Base-by-base conservation (phyloP, 2,797 vertebrate species). In the Holocentrus rufus region DNA sequence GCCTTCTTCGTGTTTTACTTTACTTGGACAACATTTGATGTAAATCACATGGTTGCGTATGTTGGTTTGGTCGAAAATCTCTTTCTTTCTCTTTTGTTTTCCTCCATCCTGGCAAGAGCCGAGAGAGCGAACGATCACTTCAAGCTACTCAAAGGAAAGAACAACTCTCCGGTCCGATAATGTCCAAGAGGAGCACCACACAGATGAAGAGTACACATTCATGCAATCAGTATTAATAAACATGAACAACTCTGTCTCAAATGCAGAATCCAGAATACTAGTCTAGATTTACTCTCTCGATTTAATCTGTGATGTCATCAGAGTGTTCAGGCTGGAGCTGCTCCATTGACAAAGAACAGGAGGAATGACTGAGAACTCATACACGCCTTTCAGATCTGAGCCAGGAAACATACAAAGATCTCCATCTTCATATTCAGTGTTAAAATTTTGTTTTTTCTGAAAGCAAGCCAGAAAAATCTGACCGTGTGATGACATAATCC, bases 181-280 rank as follows among this genome's bases (percentile, higher is more conserved):
- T 65, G 55, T 76, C 56, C 54, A 47, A 76, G 27, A 30, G 69
- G 75, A 88, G 74, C 79, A 85, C 76, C 53, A 31, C 81, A 72
- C 60, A 65, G 23, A 78, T 80, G 25, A 62, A 18, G 14, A 78
- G 61, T 72, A 68, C 50, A 73, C 59, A 62, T 39, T 34, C 60
- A 53, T 50, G 65, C 56, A 67, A 55, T 66, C 25, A 47, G 18
- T 44, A 39, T 17, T 15, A 72, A 72, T 50, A 25, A 74, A 65
- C 69, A 72, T n/a, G 14, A 54, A 55, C 53, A 10, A 60, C 47
- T 64, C 7, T 54, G 2, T 52, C 52, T 31, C 13, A 71, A 44
- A 65, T 44, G 73, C 62, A 50, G 62, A 47, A 52, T 76, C 20
- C 10, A 58, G 34, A 36, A 36, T 7, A 36, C 34, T 0, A 36